A percentile compares a stretch with the other conserved stretches of the same genome.
Evolutionary conservation across 2,113 vertebrate genomes (phyloP).

Genomic region (Hippocampus zosterae): DNA sequence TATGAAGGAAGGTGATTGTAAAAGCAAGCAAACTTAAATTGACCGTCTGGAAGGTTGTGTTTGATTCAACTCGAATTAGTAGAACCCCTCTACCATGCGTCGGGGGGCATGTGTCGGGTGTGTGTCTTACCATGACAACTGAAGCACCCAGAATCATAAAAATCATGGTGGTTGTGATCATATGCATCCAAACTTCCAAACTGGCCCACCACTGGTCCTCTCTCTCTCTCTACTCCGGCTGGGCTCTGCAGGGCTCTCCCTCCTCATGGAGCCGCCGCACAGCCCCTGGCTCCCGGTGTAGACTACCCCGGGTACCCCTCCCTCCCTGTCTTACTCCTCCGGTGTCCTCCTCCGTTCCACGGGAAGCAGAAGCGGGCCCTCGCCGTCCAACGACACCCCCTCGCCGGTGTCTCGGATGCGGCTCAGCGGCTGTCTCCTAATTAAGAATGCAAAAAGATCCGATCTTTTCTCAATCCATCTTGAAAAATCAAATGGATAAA

Average conservation of each 20-base stretch:
- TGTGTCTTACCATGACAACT: constrained; percentile 92
- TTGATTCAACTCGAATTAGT: constrained; percentile 9
- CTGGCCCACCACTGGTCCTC: constrained; percentile 61
- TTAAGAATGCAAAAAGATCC: constrained; percentile 50
- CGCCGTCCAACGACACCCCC: constrained; percentile 52
- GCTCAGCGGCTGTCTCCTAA: constrained; percentile 40
- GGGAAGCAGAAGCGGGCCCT: constrained; percentile 56
- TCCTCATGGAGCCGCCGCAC: constrained; percentile 73
- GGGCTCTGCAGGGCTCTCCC: constrained; percentile 60
- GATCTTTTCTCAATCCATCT: constrained; percentile 31
- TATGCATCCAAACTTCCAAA: constrained; percentile 85
- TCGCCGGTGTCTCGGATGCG: constrained; percentile 40
- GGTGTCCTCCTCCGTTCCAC: constrained; percentile 4
- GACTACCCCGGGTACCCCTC: constrained; percentile 42
- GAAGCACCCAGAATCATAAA: constrained; percentile 99
- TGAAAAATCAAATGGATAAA: background rate
- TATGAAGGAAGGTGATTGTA: constrained; percentile 64
- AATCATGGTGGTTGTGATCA: constrained; percentile 99
- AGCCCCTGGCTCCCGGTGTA: constrained; percentile 63
- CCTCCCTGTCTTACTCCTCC: constrained; percentile 39
- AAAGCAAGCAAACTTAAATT: constrained; percentile 22
- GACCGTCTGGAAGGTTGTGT: constrained; percentile 29
- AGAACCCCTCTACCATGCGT: background rate
- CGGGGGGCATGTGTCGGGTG: background rate
- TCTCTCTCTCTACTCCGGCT: constrained; percentile 59